Evolutionary conservation across 2,113 vertebrate species (phyloP), one percentile per base, ranked within the genome.

Genomic region (Pedetes capensis): DNA sequence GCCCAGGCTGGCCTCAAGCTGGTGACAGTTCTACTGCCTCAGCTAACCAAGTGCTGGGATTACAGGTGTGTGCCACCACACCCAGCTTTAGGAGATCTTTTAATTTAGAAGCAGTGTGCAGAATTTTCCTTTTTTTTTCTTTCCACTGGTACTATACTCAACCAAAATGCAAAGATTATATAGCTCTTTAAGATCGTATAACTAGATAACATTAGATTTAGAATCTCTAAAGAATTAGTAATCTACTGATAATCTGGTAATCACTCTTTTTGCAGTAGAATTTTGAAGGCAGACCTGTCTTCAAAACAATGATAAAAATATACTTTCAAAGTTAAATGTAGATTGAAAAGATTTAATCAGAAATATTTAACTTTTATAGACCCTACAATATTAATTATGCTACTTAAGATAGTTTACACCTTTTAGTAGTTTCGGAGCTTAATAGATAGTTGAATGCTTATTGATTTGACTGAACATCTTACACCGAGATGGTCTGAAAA

Each of bases 301-400:
- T 95, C 32, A 86, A 37, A 92, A 89, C 84, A 37, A 84, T 76
- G 6, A 81, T 93, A 75, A 93, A 83, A 87, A 86, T 92, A 78
- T 4, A 87, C 64, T 74, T 69, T 14, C 63, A 75, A 88, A 91
- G 61, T 94, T 86, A 84, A 84, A 42, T 39, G 27, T 90, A 81
- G 95, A 63, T 34, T 53, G 6, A 47, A 64, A 87, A 95, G 42
- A 63, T 80, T 94, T 44, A 86, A 53, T 88, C 59, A 84, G 42
- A 93, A 64, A 84, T 86, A 72, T 11, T 79, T 90, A 93, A 76
- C 47, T 32, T 91, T 88, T 83, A 66, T 74, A 91, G 37, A 80
- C 55, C 14, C 55, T 71, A 3, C 6, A 44, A 0, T 76, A 59
- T 94, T 76, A 94, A 71, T 86, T 74, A 49, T 14, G 39, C 32